A percentile compares a stretch with the other conserved stretches of the same genome.
These are phyloP conservation scores for Diplogasteroides magnus DNA, from an alignment of 1,140 invertebrate species.

Conservation along the genomic window DNA sequence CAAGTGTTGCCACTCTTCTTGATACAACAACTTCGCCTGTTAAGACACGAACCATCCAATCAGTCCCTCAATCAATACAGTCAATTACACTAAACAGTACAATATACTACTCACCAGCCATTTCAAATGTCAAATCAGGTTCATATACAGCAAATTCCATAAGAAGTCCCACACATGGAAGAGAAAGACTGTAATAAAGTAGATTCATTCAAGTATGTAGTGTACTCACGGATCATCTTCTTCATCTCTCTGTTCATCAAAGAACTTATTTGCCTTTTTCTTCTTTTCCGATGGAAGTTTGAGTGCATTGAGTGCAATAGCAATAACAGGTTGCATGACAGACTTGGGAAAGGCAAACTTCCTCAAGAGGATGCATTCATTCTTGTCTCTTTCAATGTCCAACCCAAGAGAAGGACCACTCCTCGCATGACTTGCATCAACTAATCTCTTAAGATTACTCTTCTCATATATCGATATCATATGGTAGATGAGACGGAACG, in stretches of 20 bases:
- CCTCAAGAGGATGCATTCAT: neutral
- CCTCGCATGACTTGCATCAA: neutral
- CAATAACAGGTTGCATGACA: slow-evolving; percentile 28
- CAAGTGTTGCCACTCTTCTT: slow-evolving; percentile 15
- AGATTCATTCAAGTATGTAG: neutral
- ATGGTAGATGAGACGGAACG: slow-evolving; percentile 9
- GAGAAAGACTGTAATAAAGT: slow-evolving; percentile 11
- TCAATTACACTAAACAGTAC: no score
- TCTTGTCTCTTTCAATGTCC: neutral
- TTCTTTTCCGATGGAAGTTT: slow-evolving; percentile 1
- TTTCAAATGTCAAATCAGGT: slow-evolving; percentile 22
- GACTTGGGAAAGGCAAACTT: slow-evolving; percentile 29
- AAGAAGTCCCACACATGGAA: slow-evolving; percentile 20
- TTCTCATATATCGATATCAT: neutral
- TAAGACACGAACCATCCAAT: slow-evolving; percentile 28
- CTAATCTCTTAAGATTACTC: neutral
- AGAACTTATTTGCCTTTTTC: neutral
- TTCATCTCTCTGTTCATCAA: slow-evolving; percentile 6
- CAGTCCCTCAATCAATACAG: no score
- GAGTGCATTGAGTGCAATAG: slow-evolving; percentile 15
- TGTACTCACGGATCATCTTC: neutral
- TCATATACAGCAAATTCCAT: slow-evolving; percentile 28
- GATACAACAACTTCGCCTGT: slow-evolving; percentile 18
- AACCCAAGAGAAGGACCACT: neutral
- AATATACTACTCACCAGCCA: no score